Base-by-base conservation (phyloP, 2,113 vertebrate genomes). In the Paratilapia polleni region DNA sequence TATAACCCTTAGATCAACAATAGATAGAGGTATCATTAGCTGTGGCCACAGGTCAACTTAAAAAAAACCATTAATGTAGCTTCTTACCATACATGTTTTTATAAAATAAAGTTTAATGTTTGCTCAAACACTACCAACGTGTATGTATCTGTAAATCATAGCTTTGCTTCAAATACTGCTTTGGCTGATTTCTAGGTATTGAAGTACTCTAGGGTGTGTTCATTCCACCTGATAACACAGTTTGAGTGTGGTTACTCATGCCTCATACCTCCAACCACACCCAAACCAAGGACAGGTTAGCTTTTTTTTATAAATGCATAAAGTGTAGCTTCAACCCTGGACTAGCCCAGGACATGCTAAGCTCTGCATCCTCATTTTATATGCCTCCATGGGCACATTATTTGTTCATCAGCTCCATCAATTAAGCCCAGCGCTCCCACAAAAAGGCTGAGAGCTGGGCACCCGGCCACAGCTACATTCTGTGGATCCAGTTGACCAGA, bases 401-500 rank as follows among this genome's bases (percentile, higher is more conserved):
- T 93, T 84, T 75, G 57, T 38, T 85, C 36, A 77, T 75, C 81
- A 76, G 83, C 68, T 38, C 79, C 61, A 62, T 82, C 85, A 91
- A 92, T 94, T 88, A 92, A 82, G 75, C 76, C 28, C 41, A 59
- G 58, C 63, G 88, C 77, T 80, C 76, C 78, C 58, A 92, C 83
- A 93, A 92, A 85, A 90, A 91, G 87, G 78, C 76, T 43, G 56
- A 59, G 74, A 85, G 75, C 84, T 66, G 80, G 90, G 90, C 86
- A 81, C 38, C 12, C 11, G 2, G 89, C 90, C 89, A 90, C 8
- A 6, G 76, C 75, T 83, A 80, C 87, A 91, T 92, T 94, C 86
- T 92, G 70, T 83, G 73, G 83, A 91, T 41, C 59, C 73, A 88
- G 85, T 66, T 86, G 82, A 93, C 85, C 90, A 90, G 88, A 94